Evolutionary conservation across 30 jellyfish, hydroid and myxozoan species (phyloP), one percentile per base, ranked within the genome.

Genomic region (Sanderia malayensis): DNA sequence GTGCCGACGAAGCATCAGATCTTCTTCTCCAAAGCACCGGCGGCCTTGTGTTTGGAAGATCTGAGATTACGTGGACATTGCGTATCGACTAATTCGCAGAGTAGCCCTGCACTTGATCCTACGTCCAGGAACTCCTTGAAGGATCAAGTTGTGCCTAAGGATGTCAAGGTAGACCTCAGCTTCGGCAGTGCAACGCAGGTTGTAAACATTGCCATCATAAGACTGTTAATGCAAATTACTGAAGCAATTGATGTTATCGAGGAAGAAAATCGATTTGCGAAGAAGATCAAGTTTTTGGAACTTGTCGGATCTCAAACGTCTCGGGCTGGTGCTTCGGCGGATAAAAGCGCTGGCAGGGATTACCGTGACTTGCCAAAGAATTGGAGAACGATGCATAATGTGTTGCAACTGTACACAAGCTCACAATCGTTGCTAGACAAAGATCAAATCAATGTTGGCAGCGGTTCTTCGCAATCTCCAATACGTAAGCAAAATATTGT

Each of bases 361-460:
- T 58, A 3, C 55, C 41, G 21, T 15, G 83, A 70, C 29, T 11
- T 44, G 33, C 83, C 78, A 31, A 89, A 83, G 61, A 68, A 95
- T 23, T 89, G 97, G 97, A 46, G 92, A 41, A 89, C 93, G 18
- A 89, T 89, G 97, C 78, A 70, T 13, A 83, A 89, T 78, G 95
- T 89, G 25, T 52, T 89, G 70, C 91, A 83, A 27, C 68, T 89
- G 86, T 89, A 89, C 73, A 78, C 89, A 57, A 67, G 46, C 27
- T 49, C 27, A 4, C 64, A 49, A 49, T 49, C 64, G 64, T 19
- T 49, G 24, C 7, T 49, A 9, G 64, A 49, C 27, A 49, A 19
- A 49, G 64, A 49, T 49, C 64, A 19, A 19, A 37, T 6, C 13
- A 37, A 37, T 37, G 27, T 24, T 49, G 24, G 64, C 25, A 49